Evolutionary conservation across 2,888 invertebrate genomes (phyloP).

Genomic region (Dasypogon diadema): DNA sequence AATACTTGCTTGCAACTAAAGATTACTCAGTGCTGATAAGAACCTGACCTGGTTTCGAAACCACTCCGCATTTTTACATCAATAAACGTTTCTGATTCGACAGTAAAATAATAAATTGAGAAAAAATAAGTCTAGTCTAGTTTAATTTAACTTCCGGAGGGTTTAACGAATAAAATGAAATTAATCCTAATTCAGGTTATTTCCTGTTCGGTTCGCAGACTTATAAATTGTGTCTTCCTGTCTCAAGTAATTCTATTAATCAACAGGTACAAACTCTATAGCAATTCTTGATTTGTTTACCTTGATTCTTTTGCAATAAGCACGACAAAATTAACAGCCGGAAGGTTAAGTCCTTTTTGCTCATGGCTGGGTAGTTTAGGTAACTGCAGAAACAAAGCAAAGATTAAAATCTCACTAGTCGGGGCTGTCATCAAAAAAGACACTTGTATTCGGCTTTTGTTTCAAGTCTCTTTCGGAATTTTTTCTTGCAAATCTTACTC

Average conservation of each 20-base stretch:
- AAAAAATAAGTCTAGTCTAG: too few species aligned
- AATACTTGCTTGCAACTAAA: not conserved
- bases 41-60: too few species aligned
- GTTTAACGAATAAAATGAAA: too few species aligned
- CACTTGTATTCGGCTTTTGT: slow-evolving; percentile 23
- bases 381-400: slow-evolving; percentile 19
- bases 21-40: not conserved
- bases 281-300: slow-evolving; percentile 17
- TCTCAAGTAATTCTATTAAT: not conserved
- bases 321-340: slow-evolving; percentile 15
- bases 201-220: slow-evolving; percentile 6
- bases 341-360: slow-evolving; percentile 17
- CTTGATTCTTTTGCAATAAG: slow-evolving; percentile 30
- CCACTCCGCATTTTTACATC: too few species aligned
- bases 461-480: slow-evolving; percentile 34
- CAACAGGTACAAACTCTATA: not conserved
- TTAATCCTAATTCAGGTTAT: too few species aligned
- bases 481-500: not conserved
- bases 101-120: too few species aligned
- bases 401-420: slow-evolving; percentile 19
- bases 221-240: not conserved
- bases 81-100: too few species aligned
- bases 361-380: not conserved
- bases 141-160: too few species aligned
- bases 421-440: not conserved